Conservation (phyloP, 2,113 vertebrate species). For the Australoheros scitulus region DNA sequence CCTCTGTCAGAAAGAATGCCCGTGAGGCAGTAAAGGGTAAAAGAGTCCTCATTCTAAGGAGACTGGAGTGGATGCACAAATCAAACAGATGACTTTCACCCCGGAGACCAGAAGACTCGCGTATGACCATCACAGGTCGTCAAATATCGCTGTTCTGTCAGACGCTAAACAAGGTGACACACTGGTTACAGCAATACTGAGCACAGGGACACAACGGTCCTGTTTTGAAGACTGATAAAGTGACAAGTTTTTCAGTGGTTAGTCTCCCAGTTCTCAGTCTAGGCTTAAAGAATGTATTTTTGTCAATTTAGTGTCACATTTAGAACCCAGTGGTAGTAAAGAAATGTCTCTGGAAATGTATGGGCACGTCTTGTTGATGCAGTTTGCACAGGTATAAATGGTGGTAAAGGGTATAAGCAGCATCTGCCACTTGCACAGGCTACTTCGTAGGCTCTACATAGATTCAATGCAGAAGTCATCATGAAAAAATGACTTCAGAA, state of each 20-base stretch:
- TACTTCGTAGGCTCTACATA: accelerated
- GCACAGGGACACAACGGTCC: no score
- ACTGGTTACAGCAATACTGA: not conserved
- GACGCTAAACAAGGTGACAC: not conserved
- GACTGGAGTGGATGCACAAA: no score
- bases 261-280: not conserved
- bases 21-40: not conserved
- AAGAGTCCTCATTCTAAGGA: no score
- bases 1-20: not conserved
- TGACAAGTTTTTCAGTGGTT: not conserved
- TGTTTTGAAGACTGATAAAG: not conserved
- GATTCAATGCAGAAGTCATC: not conserved
- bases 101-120: not conserved
- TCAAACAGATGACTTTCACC: not conserved
- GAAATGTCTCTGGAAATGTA: no score
- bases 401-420: not conserved
- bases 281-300: no score
- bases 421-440: not conserved
- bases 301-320: no score
- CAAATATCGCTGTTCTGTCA: not conserved
- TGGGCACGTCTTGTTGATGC: no score
- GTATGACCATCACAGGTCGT: not conserved
- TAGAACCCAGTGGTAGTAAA: no score
- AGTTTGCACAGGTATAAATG: no score
- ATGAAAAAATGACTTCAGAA: not conserved